Base-by-base conservation (phyloP, 2,888 invertebrate species). In the Allolobophora icterica region DNA sequence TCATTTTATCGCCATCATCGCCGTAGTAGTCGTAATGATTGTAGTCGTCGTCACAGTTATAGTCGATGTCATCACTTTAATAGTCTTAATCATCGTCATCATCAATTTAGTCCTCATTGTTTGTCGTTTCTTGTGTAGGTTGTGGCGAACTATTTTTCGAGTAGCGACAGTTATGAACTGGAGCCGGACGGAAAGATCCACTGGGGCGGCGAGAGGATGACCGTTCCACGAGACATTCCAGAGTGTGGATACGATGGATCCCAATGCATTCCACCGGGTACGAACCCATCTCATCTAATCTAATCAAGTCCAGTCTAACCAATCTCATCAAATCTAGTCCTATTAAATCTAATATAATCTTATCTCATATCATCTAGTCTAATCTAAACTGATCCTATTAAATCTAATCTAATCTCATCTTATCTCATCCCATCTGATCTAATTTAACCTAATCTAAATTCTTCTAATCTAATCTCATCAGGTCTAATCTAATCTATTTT, bases 131-230 rank as follows among this genome's bases (percentile, higher is more conserved):
- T 87, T 87, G 34, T n/a, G 4, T 92, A 98, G 97, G 97, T 98
- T 92, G 98, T 99, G 24, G 98, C 98, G 0, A 97, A 98, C 94
- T 99, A 98, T 95, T 97, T 97, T 93, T 97, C 97, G 30, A 97
- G 97, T 4, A 97, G 97, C 93, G 97, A 97, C 93, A 96, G 97
- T 8, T 96, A 95, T 90, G 94, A 94, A 91, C 93, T 98, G 93
- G 97, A 97, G 30, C 96, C 96, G 17, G 97, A 96, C 35, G 97
- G 97, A 92, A 96, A 96, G 35, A 98, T 99, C 92, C 97, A 97
- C 94, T 98, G 98, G 99, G 97, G 98, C 11, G 98, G 98, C 30
- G 95, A 95, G 0, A 92, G 91, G 35, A 96, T 96, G 24, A 34
- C n/a, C 1, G 91, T 93, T 0, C 98, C 98, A 0, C 97, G 97